phyloP scores from a whole-genome alignment of 2,113 vertebrate genomes.

The Tetrao urogallus region DNA sequence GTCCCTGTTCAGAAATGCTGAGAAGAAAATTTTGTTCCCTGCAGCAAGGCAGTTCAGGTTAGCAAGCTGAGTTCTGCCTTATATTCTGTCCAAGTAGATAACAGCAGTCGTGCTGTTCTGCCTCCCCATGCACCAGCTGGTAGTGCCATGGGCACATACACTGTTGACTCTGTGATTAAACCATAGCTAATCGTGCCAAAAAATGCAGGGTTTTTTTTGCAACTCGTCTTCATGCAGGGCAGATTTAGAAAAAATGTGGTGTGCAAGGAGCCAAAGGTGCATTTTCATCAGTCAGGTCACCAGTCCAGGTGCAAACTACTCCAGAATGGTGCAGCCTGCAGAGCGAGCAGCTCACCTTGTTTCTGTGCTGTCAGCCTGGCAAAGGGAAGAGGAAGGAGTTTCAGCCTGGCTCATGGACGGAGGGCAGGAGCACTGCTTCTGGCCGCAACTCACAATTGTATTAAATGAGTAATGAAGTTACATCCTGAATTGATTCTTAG shows the following conservation, averaged over 20 bases:
- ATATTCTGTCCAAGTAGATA: background rate
- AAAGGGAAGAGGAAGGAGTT: background rate
- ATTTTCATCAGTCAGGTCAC: background rate
- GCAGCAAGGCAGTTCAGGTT: background rate
- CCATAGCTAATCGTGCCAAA: background rate
- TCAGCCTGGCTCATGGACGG: background rate
- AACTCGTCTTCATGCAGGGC: background rate
- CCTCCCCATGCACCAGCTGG: background rate
- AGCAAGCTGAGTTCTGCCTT: background rate
- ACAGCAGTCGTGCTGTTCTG: background rate
- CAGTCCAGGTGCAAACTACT: background rate
- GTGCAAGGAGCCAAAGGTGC: background rate
- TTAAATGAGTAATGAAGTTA: background rate
- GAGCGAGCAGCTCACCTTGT: background rate
- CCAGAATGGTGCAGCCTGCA: background rate
- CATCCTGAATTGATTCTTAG: background rate
- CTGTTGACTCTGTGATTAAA: fast-evolving
- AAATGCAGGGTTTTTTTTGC: fast-evolving
- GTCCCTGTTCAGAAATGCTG: background rate
- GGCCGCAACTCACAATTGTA: background rate
- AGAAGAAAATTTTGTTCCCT: background rate
- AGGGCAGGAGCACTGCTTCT: background rate
- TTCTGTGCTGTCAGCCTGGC: background rate
- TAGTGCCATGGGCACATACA: fast-evolving
- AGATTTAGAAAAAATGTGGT: background rate